These are phyloP conservation scores for Pomatostomus ruficeps DNA, from an alignment of 2,113 vertebrate genomes.

Conservation along the genomic window DNA sequence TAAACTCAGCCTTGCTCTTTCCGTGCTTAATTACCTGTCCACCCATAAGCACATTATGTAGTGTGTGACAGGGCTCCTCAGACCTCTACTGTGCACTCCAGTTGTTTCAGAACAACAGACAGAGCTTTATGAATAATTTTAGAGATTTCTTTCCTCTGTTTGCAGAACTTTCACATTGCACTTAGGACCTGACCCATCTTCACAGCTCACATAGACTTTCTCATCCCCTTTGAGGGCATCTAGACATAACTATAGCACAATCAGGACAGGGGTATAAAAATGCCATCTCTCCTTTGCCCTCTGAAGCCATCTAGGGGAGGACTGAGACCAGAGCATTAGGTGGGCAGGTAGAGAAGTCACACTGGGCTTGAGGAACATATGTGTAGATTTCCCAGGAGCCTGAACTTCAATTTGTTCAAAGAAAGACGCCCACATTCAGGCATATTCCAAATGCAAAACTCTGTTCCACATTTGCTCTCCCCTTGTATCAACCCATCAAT, in stretches of 20 bases:
- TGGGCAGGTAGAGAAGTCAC: neutral
- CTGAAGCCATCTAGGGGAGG: neutral
- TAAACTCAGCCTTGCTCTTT: neutral
- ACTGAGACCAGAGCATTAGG: neutral
- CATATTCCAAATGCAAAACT: neutral
- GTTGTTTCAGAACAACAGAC: neutral
- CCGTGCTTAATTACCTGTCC: slow-evolving; percentile 9
- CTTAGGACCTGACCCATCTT: neutral
- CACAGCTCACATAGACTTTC: neutral
- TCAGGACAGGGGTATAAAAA: neutral
- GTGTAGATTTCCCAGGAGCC: neutral
- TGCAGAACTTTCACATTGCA: neutral
- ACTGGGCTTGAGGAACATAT: neutral
- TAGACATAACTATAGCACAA: neutral
- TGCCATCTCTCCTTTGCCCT: neutral
- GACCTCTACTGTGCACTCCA: neutral
- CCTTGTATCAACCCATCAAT: neutral
- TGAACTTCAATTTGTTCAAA: neutral
- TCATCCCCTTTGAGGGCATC: neutral
- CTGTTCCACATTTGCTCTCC: neutral
- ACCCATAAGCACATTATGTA: neutral
- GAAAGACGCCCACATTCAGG: neutral
- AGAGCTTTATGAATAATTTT: neutral
- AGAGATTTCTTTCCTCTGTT: neutral
- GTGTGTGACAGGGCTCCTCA: neutral